A percentile compares a stretch with the other conserved stretches of the same genome.
These are phyloP conservation scores for Erannis defoliaria DNA, from an alignment of 2,888 invertebrate species.

Conservation along the genomic window DNA sequence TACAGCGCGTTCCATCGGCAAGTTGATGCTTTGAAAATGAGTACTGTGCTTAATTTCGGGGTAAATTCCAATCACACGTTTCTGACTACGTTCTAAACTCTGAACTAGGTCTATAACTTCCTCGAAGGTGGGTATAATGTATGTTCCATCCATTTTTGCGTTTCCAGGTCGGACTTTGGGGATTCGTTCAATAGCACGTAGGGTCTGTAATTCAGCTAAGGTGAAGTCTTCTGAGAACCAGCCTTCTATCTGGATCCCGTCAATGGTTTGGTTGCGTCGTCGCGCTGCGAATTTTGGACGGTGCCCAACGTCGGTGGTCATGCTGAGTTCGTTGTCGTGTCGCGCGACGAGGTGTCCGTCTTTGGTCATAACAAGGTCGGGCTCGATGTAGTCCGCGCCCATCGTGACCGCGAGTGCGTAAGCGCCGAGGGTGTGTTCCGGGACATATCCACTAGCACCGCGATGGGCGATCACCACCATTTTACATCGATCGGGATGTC, in stretches of 20 bases:
- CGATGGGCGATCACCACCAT: slow-evolving; percentile 48
- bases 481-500: slow-evolving; percentile 17
- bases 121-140: slow-evolving; percentile 70
- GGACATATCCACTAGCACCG: slow-evolving; percentile 78
- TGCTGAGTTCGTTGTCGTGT: slow-evolving; percentile 74
- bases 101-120: slow-evolving; percentile 76
- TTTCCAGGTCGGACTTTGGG: slow-evolving; percentile 72
- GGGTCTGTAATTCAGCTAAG: slow-evolving; percentile 72
- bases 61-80: slow-evolving; percentile 72
- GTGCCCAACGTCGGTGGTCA: slow-evolving; percentile 69
- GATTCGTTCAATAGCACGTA: slow-evolving; percentile 71
- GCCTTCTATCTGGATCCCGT: slow-evolving; percentile 62
- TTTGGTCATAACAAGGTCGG: slow-evolving; percentile 77
- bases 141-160: slow-evolving; percentile 72
- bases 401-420: slow-evolving; percentile 75
- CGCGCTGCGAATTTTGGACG: slow-evolving; percentile 69
- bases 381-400: slow-evolving; percentile 79
- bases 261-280: slow-evolving; percentile 64
- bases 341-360: slow-evolving; percentile 75
- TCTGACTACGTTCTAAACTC: slow-evolving; percentile 67
- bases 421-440: slow-evolving; percentile 77
- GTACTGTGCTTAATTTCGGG: slow-evolving; percentile 77
- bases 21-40: slow-evolving; percentile 64
- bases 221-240: slow-evolving; percentile 83
- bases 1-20: slow-evolving; percentile 68